phyloP scores from a whole-genome alignment of 1,140 invertebrate species.

The Trinorchestia longiramus region DNA sequence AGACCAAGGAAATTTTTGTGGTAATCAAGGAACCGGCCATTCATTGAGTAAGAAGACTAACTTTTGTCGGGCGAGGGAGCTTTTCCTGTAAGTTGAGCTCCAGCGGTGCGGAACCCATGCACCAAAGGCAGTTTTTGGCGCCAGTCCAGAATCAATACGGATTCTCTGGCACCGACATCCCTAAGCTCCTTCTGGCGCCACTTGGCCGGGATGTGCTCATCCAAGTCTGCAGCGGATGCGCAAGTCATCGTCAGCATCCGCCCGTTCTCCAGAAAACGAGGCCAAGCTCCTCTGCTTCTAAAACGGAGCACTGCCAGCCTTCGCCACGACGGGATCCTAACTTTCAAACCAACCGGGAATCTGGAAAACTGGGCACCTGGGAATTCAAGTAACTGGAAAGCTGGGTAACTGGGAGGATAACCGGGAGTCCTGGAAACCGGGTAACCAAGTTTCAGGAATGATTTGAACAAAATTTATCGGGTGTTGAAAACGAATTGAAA shows the following conservation, averaged over 20 bases:
- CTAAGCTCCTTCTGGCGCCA: conserved; percentile 14
- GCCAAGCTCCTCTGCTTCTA: not conserved
- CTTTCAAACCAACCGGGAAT: not conserved
- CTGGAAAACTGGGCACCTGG: not conserved
- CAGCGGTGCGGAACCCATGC: not conserved
- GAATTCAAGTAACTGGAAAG: not conserved
- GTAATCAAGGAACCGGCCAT: not conserved
- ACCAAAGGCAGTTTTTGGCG: conserved; percentile 28
- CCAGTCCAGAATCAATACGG: conserved; percentile 17
- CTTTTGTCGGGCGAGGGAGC: not conserved
- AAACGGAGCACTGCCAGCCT: not conserved
- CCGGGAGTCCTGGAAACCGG: too few relatives aligned
- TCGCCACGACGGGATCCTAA: not conserved
- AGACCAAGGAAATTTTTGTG: not conserved
- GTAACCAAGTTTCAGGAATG: too few relatives aligned
- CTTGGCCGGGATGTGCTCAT: conserved; percentile 11
- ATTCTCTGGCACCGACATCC: conserved; percentile 22
- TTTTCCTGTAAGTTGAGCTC: not conserved
- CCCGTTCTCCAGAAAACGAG: not conserved
- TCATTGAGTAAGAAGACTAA: not conserved
- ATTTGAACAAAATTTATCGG: too few relatives aligned
- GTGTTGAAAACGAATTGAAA: not conserved
- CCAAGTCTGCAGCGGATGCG: not conserved
- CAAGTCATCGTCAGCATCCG: not conserved
- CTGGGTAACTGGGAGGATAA: not conserved